Conservation (phyloP, 2,888 invertebrate species). For the Lutraria lutraria region DNA sequence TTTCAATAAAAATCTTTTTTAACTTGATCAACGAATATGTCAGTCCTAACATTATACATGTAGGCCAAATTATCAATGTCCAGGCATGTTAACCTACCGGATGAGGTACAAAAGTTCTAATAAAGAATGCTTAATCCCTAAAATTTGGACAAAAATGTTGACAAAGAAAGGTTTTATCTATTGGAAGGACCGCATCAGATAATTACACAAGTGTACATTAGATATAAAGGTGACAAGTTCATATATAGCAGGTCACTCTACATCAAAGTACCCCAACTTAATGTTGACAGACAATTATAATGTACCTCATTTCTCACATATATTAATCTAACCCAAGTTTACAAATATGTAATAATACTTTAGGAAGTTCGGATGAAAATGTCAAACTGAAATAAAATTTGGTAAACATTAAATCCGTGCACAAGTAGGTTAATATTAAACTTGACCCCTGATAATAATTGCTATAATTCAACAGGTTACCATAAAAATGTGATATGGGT, state of each 20-base stretch:
- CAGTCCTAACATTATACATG: background rate
- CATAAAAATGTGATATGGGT: background rate
- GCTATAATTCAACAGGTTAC: background rate
- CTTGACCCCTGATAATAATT: slow-evolving; percentile 11
- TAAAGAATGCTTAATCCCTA: too few relatives aligned
- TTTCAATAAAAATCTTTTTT: background rate
- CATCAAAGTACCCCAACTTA: background rate
- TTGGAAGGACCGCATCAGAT: background rate
- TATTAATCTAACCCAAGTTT: background rate
- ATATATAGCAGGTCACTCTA: background rate
- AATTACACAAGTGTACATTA: background rate
- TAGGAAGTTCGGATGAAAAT: background rate
- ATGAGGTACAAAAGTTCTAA: too few relatives aligned
- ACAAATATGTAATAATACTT: background rate
- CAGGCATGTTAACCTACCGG: too few relatives aligned
- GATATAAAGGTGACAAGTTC: background rate
- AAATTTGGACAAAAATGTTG: too few relatives aligned
- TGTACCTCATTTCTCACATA: background rate
- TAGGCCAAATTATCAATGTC: background rate
- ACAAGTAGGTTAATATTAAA: background rate
- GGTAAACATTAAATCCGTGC: slow-evolving; percentile 13
- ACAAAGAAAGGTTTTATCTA: background rate
- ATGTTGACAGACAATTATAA: background rate
- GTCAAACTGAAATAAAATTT: background rate
- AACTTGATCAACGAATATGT: background rate